phyloP scores from a whole-genome alignment of 2,113 vertebrate species.

The Hemicordylus capensis region DNA sequence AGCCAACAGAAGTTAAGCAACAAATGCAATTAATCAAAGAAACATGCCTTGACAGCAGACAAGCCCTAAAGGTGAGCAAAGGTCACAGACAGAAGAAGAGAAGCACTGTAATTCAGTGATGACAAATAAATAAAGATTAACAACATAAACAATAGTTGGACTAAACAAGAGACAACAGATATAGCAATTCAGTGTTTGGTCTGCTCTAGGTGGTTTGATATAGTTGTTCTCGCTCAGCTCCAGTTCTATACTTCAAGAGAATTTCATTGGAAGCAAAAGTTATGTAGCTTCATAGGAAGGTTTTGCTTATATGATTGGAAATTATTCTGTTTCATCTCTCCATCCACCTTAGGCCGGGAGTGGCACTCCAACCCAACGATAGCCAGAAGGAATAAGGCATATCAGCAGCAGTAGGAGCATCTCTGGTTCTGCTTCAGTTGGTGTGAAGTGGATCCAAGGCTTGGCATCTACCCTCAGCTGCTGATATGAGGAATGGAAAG shows the following conservation, averaged over 20 bases:
- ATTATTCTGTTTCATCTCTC: background rate
- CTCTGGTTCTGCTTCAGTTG: background rate
- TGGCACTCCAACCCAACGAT: background rate
- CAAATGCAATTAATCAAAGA: conserved; percentile 15
- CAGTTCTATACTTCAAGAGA: background rate
- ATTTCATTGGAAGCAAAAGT: background rate
- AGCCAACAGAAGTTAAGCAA: background rate
- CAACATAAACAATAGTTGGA: background rate
- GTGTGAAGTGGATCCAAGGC: background rate
- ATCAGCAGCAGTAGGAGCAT: background rate
- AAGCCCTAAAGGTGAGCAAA: background rate
- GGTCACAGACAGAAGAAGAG: accelerated
- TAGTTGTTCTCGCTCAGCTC: background rate
- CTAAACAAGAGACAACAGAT: background rate
- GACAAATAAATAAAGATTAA: background rate
- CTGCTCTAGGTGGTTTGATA: background rate
- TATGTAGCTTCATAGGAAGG: background rate
- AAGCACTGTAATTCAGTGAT: background rate
- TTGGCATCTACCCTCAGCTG: background rate
- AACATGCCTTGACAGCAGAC: background rate
- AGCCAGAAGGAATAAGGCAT: background rate
- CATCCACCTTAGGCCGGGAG: background rate
- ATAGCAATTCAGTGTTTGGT: background rate
- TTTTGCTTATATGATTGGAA: background rate
- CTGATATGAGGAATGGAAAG: conserved; percentile 24